These are phyloP conservation scores for Lophius piscatorius DNA, from an alignment of 2,113 vertebrate species.

Conservation along the genomic window DNA sequence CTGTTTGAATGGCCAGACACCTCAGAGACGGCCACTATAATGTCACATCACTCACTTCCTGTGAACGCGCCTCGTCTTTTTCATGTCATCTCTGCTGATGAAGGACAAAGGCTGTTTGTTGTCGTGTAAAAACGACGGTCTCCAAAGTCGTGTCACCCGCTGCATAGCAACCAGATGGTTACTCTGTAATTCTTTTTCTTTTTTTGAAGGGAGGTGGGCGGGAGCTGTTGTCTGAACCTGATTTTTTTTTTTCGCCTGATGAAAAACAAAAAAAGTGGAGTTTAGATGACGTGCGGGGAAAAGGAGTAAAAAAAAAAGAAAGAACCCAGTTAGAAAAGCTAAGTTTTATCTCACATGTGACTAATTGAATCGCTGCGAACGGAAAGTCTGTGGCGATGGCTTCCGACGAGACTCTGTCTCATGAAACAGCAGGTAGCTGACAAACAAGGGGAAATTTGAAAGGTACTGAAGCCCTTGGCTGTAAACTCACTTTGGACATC, in stretches of 20 bases:
- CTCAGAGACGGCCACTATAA: slow-evolving; percentile 64
- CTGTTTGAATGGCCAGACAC: slow-evolving; percentile 60
- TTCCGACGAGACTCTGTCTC: slow-evolving; percentile 78
- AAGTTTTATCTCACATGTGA: slow-evolving; percentile 75
- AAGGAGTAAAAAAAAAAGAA: slow-evolving; percentile 16
- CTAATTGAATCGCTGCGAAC: slow-evolving; percentile 81
- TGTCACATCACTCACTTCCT: slow-evolving; percentile 64
- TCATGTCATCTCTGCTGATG: slow-evolving; percentile 67
- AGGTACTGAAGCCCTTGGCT: slow-evolving; percentile 79
- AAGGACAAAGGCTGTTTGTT: slow-evolving; percentile 75
- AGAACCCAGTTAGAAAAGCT: slow-evolving; percentile 54
- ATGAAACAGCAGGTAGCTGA: slow-evolving; percentile 84
- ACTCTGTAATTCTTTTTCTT: slow-evolving; percentile 8
- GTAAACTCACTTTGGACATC: slow-evolving; percentile 81
- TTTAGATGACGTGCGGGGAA: slow-evolving; percentile 58
- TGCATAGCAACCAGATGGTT: slow-evolving; percentile 70
- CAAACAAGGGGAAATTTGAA: slow-evolving; percentile 78
- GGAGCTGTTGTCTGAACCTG: slow-evolving; percentile 55
- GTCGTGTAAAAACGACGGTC: slow-evolving; percentile 54
- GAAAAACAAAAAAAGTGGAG: slow-evolving; percentile 28
- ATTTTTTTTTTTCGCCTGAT: slow-evolving; percentile 57
- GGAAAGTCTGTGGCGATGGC: slow-evolving; percentile 70
- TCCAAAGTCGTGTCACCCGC: slow-evolving; percentile 65
- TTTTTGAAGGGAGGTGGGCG: neutral
- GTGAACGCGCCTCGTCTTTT: slow-evolving; percentile 58